Percentiles rank a stretch among this genome's conserved stretches.
These are phyloP conservation scores for Triplophysa bombifrons DNA, from an alignment of 2,797 vertebrate species.

Conservation along the genomic window DNA sequence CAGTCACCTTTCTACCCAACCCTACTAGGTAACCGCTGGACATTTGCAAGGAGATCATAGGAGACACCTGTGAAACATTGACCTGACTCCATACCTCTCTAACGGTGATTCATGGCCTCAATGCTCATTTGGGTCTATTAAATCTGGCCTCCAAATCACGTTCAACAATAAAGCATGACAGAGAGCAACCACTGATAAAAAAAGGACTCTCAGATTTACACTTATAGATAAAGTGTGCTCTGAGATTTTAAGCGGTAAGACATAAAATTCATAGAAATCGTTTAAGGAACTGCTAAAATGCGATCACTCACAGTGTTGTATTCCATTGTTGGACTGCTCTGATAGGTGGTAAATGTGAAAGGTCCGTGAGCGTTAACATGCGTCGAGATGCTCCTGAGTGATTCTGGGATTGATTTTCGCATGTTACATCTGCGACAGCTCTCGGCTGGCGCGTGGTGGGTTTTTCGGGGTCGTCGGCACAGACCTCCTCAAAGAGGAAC, in stretches of 20 bases:
- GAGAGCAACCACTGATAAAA: not conserved
- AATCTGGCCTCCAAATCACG: not conserved
- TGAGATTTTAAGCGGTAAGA: slow-evolving; percentile 4
- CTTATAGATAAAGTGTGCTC: not conserved
- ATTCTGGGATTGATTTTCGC: slow-evolving; percentile 45
- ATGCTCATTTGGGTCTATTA: not conserved
- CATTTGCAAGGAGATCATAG: slow-evolving; percentile 4
- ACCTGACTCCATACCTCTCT: slow-evolving; percentile 16
- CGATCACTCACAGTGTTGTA: slow-evolving; percentile 50
- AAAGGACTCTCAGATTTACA: not conserved
- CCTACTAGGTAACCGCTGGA: not conserved
- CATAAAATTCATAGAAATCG: not conserved
- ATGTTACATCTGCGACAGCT: slow-evolving; percentile 57
- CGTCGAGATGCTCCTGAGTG: slow-evolving; percentile 49
- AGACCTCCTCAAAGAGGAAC: slow-evolving; percentile 57
- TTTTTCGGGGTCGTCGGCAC: slow-evolving; percentile 46
- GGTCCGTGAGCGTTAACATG: slow-evolving; percentile 58
- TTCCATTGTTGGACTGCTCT: slow-evolving; percentile 46
- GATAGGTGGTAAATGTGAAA: slow-evolving; percentile 37
- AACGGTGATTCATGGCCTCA: slow-evolving; percentile 11
- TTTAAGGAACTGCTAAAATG: slow-evolving; percentile 27
- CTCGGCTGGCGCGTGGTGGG: slow-evolving; percentile 61
- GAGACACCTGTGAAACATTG: slow-evolving; percentile 46
- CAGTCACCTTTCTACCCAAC: slow-evolving; percentile 6
- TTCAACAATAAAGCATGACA: not conserved